Evolutionary conservation across 2,113 vertebrate genomes (phyloP), one percentile per base, ranked within the genome.

Genomic region (Vulpes lagopus): DNA sequence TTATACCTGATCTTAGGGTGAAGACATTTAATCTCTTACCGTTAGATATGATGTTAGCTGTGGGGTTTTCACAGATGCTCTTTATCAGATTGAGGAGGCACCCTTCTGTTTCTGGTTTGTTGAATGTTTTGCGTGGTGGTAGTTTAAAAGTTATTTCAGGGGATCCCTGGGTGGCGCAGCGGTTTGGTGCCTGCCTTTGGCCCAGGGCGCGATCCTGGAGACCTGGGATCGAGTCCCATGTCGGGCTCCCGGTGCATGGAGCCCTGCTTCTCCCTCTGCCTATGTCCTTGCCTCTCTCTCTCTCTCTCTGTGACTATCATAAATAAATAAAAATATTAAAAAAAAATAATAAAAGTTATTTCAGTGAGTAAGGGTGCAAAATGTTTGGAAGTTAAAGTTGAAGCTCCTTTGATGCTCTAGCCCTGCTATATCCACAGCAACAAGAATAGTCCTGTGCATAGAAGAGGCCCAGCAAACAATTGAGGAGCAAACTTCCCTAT

Each of bases 111-210:
- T 22, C 88, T 62, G 35, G 20, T 57, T 27, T 53, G 25, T 49
- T 87, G 65, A 32, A 32, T 49, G 57, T 79, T 83, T 38, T 69
- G 57, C 80, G 49, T 11, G 60, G 64, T 27, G 38, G 15, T 55
- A 92, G 55, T 35, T 89, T 85, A 91, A 95, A 86, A 80, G n/a
- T 53, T 69, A 53, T 55, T 81, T 76, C 76, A 81, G 43, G 35
- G 35, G 35, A 35, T 35, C 35, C 35, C 35, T 35, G 35, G 35
- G 35, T 35, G 35, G 35, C 35, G 35, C 35, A 35, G 35, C 35
- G 35, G 35, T 35, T 35, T 35, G 35, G 35, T 35, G 35, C 35
- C 35, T 35, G 35, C 35, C 35, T 35, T 35, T 35, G 35, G 35
- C 35, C 35, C 35, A 35, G 35, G 35, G 35, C 35, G 35, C 35